These are phyloP conservation scores for Falco naumanni DNA, from an alignment of 2,797 vertebrate genomes.

Conservation along the genomic window DNA sequence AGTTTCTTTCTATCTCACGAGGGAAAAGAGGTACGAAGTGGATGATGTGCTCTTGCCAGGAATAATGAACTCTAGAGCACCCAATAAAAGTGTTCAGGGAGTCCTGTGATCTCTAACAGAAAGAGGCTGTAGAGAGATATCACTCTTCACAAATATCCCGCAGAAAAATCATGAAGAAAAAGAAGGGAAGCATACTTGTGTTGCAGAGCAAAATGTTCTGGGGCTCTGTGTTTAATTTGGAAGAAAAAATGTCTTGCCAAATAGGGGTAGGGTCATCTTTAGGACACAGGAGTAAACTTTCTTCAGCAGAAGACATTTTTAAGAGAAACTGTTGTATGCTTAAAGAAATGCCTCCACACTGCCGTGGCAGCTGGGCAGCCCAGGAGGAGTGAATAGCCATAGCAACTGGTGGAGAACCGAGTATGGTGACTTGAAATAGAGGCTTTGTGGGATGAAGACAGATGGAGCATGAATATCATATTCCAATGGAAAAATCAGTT, in stretches of 20 bases:
- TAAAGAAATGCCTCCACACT: background rate
- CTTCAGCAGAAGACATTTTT: background rate
- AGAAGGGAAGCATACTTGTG: background rate
- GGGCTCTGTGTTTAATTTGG: background rate
- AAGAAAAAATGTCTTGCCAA: background rate
- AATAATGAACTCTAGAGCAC: background rate
- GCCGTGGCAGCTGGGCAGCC: background rate
- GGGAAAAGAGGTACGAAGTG: background rate
- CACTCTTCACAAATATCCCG: background rate
- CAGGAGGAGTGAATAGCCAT: rapidly evolving
- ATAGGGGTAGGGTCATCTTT: background rate
- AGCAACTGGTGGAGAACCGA: background rate
- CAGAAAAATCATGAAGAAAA: background rate
- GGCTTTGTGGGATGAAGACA: background rate
- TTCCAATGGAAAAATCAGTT: background rate
- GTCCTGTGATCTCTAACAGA: background rate
- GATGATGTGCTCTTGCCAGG: background rate
- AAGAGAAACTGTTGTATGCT: background rate
- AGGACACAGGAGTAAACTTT: background rate
- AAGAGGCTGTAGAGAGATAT: background rate
- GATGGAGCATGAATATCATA: background rate
- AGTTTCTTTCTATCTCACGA: background rate
- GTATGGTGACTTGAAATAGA: background rate
- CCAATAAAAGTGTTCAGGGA: background rate
- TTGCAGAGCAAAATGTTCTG: background rate